These are phyloP conservation scores for Aquatica leii DNA, from an alignment of 2,888 invertebrate genomes.

Conservation along the genomic window DNA sequence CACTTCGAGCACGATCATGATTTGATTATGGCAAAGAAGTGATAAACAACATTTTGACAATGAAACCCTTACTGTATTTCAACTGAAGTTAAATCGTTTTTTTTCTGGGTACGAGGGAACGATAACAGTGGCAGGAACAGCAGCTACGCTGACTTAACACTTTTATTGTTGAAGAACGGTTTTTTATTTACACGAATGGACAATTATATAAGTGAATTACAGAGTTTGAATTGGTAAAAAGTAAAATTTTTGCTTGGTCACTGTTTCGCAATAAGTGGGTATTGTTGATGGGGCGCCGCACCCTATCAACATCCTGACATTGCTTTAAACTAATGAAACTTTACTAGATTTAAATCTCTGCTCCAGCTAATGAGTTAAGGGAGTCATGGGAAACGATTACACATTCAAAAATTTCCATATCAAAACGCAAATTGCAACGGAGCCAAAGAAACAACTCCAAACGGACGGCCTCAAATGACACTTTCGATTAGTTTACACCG, in stretches of 20 bases:
- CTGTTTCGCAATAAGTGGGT: conserved; percentile 56
- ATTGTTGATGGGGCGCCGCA: conserved; percentile 53
- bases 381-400: conserved; percentile 31
- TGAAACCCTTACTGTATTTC: conserved; percentile 20
- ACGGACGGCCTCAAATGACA: not conserved
- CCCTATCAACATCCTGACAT: conserved; percentile 44
- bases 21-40: conserved; percentile 41
- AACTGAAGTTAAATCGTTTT: conserved; percentile 24
- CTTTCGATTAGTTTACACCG: conserved; percentile 5
- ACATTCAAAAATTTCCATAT: not conserved
- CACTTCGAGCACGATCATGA: conserved; percentile 40
- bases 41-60: conserved; percentile 42
- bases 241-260: conserved; percentile 55
- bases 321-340: conserved; percentile 52
- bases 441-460: not conserved
- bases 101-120: conserved; percentile 3
- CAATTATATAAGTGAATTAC: conserved; percentile 62
- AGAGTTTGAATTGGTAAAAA: conserved; percentile 56
- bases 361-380: conserved; percentile 32
- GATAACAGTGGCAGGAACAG: conserved; percentile 39
- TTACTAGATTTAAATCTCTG: conserved; percentile 43
- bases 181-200: conserved; percentile 59
- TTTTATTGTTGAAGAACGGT: conserved; percentile 53
- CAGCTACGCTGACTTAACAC: conserved; percentile 51
- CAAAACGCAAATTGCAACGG: not conserved